Base-by-base conservation (phyloP, 2,888 invertebrate species). In the Orthosia cruda region DNA sequence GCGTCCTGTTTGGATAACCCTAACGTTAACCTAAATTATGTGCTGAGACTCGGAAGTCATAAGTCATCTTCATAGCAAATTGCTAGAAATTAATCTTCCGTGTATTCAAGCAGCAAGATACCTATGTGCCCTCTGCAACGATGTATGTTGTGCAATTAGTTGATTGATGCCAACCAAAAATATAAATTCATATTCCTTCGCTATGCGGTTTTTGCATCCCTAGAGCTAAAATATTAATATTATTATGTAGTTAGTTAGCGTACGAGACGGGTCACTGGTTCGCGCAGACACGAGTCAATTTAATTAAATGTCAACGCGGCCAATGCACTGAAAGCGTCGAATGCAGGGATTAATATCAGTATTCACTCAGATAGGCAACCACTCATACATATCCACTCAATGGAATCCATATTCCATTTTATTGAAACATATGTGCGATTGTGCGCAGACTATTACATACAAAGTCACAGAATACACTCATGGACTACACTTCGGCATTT, bases 281-380 rank as follows among this genome's bases (percentile, higher is more conserved):
- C 89, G 91, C 87, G 79, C 89, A 89, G 89, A 90, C 90, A 85
- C 87, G 89, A 92, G 89, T 94, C 93, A 93, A 92, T 94, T 95
- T 93, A 94, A 95, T 96, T 94, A 94, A 96, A 95, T 94, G 95
- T 93, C 95, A 94, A 89, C 91, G 89, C 90, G 91, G 91, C 84
- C 91, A 90, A 91, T 93, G 93, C 95, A 91, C 91, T 89, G 90
- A 88, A 86, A 90, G 84, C 88, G 84, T 83, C 83, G 86, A 91
- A 90, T 89, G 89, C 86, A 87, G 81, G 89, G 91, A 92, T 93
- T 93, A 92, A 93, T 91, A 91, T 91, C 90, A 88, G 87, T 89
- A 88, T 87, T 91, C 89, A 90, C 84, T 90, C 88, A 88, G 88
- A 90, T 87, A 83, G 80, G 86, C 86, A 85, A 79, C 84, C 87